These are phyloP conservation scores for Leptobrachium leishanense DNA, from an alignment of 2,113 vertebrate genomes.

Conservation along the genomic window DNA sequence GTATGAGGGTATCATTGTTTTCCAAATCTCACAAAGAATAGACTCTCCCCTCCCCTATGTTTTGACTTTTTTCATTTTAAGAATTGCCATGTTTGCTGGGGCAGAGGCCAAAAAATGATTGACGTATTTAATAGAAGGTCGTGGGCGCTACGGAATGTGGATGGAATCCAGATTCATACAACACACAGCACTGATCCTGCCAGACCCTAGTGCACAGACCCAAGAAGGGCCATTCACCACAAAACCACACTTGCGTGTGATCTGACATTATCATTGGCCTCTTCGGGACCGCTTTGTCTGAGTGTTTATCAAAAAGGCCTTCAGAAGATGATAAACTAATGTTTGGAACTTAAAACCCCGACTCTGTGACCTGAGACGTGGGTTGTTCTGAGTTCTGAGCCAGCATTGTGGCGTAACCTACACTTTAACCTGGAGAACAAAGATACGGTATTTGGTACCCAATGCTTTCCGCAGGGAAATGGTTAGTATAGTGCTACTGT, in stretches of 20 bases:
- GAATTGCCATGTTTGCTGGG: slow-evolving; percentile 50
- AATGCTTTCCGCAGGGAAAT: too few relatives aligned
- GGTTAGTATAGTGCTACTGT: too few relatives aligned
- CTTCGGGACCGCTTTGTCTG: slow-evolving; percentile 20
- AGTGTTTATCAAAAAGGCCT: not conserved
- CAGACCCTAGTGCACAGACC: slow-evolving; percentile 21
- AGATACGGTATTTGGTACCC: not conserved
- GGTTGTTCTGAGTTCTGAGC: slow-evolving; percentile 2
- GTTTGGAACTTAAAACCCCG: not conserved
- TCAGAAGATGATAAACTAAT: slow-evolving; percentile 21
- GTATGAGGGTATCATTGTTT: slow-evolving; percentile 40
- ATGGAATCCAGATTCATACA: slow-evolving; percentile 57
- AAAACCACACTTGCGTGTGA: slow-evolving; percentile 44
- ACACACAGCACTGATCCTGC: slow-evolving; percentile 42
- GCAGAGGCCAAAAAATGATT: slow-evolving; percentile 61
- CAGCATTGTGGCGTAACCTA: not conserved
- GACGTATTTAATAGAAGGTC: slow-evolving; percentile 57
- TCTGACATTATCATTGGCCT: slow-evolving; percentile 48
- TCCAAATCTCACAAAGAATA: slow-evolving; percentile 27
- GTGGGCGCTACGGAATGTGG: slow-evolving; percentile 68
- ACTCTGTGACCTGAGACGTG: slow-evolving; percentile 21
- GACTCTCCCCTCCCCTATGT: slow-evolving; percentile 25
- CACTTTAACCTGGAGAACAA: not conserved
- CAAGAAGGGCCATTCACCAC: slow-evolving; percentile 20
- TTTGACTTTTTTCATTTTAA: slow-evolving; percentile 55